phyloP scores from a whole-genome alignment of 2,888 invertebrate genomes.

The Hermaeophaga mercurialis region DNA sequence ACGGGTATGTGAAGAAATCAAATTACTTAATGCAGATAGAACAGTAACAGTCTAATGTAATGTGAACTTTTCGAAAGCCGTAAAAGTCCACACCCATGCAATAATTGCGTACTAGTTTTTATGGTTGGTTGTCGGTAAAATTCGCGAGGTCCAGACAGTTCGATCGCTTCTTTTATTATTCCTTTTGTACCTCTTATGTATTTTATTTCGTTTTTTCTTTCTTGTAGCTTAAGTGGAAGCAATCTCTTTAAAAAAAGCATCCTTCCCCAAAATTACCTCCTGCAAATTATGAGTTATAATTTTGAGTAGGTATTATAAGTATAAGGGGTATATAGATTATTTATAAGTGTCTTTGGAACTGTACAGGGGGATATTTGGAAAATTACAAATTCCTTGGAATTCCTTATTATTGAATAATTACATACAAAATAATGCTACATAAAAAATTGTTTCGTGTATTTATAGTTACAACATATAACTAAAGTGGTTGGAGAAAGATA shows the following conservation, averaged over 20 bases:
- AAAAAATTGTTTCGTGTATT: too few species aligned
- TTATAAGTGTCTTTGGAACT: too few species aligned
- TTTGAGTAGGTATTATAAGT: background rate
- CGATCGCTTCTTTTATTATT: background rate
- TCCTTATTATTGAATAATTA: too few species aligned
- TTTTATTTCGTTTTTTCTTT: background rate
- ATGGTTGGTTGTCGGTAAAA: background rate
- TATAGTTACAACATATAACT: too few species aligned
- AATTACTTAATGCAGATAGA: too few species aligned
- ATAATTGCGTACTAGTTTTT: conserved; percentile 2
- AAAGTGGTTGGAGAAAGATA: too few species aligned
- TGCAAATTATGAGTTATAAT: background rate
- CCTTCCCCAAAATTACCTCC: background rate
- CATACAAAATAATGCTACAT: too few species aligned
- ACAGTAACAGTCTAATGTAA: background rate
- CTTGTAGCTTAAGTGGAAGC: background rate
- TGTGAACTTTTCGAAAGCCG: background rate
- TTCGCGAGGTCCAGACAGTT: background rate
- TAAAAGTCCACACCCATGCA: background rate
- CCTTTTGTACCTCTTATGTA: background rate
- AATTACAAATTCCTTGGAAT: too few species aligned
- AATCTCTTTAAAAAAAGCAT: background rate
- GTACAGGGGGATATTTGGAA: too few species aligned
- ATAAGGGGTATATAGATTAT: too few species aligned
- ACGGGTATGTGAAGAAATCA: too few species aligned